A percentile compares a stretch with the other conserved stretches of the same genome.
Evolutionary conservation across 2,113 vertebrate species (phyloP).

Genomic region (Panthera uncia): DNA sequence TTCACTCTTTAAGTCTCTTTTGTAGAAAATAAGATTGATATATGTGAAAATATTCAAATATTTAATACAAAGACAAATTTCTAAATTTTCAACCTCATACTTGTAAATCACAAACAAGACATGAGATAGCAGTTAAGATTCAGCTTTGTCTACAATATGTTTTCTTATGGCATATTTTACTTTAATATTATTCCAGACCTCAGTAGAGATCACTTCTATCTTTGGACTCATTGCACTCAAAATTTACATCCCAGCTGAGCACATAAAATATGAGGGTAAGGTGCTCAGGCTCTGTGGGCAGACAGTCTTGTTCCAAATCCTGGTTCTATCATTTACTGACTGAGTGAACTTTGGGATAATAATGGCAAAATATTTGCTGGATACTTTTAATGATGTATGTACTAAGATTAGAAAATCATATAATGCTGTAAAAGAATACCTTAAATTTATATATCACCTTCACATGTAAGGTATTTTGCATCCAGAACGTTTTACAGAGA

Average conservation of each 20-base stretch:
- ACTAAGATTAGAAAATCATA: background rate
- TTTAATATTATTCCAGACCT: background rate
- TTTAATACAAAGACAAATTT: background rate
- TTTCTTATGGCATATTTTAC: background rate
- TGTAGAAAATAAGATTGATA: background rate
- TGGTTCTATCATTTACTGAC: background rate
- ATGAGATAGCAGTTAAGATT: background rate
- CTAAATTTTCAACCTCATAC: background rate
- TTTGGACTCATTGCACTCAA: background rate
- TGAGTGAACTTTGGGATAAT: background rate
- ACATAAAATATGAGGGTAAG: background rate
- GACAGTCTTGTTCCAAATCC: background rate
- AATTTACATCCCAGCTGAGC: background rate
- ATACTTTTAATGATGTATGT: background rate
- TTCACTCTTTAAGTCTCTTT: background rate
- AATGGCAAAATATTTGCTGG: background rate
- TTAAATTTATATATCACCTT: background rate
- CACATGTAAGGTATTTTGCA: background rate
- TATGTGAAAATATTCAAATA: background rate
- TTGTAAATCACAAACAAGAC: background rate
- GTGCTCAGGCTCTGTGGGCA: background rate
- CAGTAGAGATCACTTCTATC: background rate
- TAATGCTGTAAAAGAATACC: background rate
- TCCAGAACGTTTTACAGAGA: background rate
- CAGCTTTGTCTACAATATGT: background rate